Evolutionary conservation across 2,888 invertebrate species (phyloP).

Genomic region (Orgyia antiqua): DNA sequence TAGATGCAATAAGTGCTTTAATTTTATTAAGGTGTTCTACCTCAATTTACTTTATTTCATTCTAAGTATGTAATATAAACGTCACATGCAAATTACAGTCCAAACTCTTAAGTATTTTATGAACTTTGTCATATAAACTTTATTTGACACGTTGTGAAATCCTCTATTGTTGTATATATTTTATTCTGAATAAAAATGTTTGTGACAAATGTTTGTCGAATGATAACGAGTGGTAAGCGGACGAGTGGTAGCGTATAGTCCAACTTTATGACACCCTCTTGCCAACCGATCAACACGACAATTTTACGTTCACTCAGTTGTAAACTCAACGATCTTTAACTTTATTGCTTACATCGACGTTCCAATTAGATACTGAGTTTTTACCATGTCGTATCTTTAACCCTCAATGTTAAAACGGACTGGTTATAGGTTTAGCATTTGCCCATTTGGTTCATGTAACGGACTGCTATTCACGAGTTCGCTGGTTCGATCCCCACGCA

Average conservation of each 20-base stretch:
- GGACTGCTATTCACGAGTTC: conserved; percentile 12
- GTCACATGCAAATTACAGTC: too few species aligned
- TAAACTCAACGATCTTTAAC: conserved; percentile 41
- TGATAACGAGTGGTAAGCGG: too few species aligned
- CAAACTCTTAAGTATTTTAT: conserved; percentile 1
- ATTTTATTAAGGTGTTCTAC: too few species aligned
- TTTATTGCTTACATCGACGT: conserved; percentile 26
- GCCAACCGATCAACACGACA: conserved; percentile 7
- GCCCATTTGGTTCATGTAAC: too few species aligned
- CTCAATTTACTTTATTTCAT: too few species aligned
- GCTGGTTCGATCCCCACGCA: too few species aligned
- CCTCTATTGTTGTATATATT: conserved; percentile 2
- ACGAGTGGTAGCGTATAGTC: conserved; percentile 5
- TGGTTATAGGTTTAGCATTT: too few species aligned
- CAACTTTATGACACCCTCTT: conserved; percentile 20
- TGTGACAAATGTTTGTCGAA: conserved; percentile 4
- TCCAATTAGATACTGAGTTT: conserved; percentile 37
- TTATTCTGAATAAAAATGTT: conserved; percentile 3
- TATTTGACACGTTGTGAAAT: conserved; percentile 8
- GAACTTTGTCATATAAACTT: conserved; percentile 16
- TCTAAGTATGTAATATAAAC: too few species aligned
- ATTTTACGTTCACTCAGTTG: conserved; percentile 30
- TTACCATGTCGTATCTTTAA: conserved; percentile 20
- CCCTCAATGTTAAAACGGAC: too few species aligned
- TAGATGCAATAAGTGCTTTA: too few species aligned